Evolutionary conservation across 1,140 invertebrate species (phyloP), one percentile per base, ranked within the genome.

Genomic region (Armadillidium nasatum): DNA sequence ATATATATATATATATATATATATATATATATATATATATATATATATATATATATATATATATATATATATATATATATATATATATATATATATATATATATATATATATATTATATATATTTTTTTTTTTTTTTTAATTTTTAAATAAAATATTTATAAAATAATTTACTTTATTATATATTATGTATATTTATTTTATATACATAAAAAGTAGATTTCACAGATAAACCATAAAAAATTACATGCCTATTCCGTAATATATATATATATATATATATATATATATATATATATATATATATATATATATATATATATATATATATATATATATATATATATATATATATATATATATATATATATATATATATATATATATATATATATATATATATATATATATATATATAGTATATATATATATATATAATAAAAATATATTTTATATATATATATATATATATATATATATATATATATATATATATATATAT

Each of bases 91-190:
- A 73, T 23, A 9, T 7, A 21, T 22, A 23, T 15, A 33, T 22
- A 60, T 73, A 21, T 23, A 43, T n/a, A 15, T 23, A 46, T 50
- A 33, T 23, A 73, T 23, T 7, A 21, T 22, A 23, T 15, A 33
- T 22, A 60, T 73, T n/a, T n/a, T n/a, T n/a, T n/a, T n/a, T n/a
- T n/a, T n/a, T n/a, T n/a, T n/a, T n/a, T n/a, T n/a, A n/a, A 21
- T 9, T 54, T 44, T n/a, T 7, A 60, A 60, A 21, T 73, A 60
- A 46, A 54, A 33, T 22, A 13, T 54, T 73, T 44, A 60, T 60
- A 33, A 73, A 15, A n/a, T n/a, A n/a, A n/a, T n/a, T n/a, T 19
- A 11, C 0, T 73, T 73, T 54, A 73, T 73, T 54, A n/a, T 46
- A 15, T 73, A 13, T 21, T n/a, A 60, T 73, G 33, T 33, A 33